A percentile compares a stretch with the other conserved stretches of the same genome.
These are phyloP conservation scores for Hyperoplus lanceolatus DNA, from an alignment of 2,797 vertebrate species.

Conservation along the genomic window DNA sequence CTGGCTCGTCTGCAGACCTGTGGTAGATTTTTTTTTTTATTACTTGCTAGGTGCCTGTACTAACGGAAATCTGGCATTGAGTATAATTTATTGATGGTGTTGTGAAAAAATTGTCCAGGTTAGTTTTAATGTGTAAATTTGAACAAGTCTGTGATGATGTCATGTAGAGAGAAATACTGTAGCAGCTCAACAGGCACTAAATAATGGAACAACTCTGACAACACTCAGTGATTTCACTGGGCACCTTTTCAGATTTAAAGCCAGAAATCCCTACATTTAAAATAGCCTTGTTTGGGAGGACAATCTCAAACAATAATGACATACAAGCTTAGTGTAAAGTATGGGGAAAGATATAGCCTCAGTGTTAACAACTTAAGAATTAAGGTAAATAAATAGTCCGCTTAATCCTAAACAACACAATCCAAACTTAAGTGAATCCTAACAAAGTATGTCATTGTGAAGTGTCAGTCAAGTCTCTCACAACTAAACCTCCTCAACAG, in stretches of 20 bases:
- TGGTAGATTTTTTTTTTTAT: background rate
- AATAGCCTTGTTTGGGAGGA: background rate
- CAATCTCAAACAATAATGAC: background rate
- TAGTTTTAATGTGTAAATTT: background rate
- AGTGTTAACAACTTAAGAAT: background rate
- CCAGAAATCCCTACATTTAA: background rate
- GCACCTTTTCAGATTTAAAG: slow-evolving; percentile 8
- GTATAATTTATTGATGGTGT: no score
- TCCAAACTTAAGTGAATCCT: background rate
- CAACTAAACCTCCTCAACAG: background rate
- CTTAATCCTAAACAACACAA: background rate
- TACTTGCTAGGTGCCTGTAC: background rate
- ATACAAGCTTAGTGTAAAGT: background rate
- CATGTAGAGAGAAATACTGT: slow-evolving; percentile 19
- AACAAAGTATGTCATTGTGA: background rate
- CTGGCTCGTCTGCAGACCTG: slow-evolving; percentile 89
- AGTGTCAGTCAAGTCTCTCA: background rate
- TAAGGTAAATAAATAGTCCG: background rate
- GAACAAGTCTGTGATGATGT: slow-evolving; percentile 7
- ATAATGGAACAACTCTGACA: slow-evolving; percentile 21
- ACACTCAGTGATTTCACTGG: slow-evolving; percentile 20
- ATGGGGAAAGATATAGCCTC: background rate
- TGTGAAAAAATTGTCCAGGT: background rate
- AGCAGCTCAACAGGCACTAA: slow-evolving; percentile 19
- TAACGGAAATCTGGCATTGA: background rate